phyloP scores from a whole-genome alignment of 2,797 vertebrate genomes.

The Pseudochirops cupreus region DNA sequence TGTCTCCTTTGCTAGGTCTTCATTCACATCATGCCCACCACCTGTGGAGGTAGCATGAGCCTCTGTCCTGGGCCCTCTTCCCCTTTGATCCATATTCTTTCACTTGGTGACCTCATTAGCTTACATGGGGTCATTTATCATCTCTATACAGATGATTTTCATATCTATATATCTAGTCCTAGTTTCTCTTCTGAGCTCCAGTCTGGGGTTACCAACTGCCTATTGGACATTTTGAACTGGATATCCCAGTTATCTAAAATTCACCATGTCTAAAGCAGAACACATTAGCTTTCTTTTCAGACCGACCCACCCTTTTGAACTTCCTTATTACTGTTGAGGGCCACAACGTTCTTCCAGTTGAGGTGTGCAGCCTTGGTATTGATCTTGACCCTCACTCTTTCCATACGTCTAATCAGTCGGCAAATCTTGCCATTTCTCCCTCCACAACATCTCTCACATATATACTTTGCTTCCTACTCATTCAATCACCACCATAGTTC shows the following conservation, averaged over 20 bases:
- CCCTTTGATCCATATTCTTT: not conserved
- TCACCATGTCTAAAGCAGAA: not conserved
- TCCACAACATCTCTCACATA: not conserved
- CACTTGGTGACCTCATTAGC: not conserved
- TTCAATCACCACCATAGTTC: not conserved
- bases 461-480: not conserved
- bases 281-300: not conserved
- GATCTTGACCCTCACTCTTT: not conserved
- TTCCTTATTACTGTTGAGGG: not conserved
- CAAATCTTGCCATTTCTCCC: not conserved
- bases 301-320: not conserved
- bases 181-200: not conserved
- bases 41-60: not conserved
- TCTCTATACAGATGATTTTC: not conserved
- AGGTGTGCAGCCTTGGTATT: not conserved
- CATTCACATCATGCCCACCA: not conserved
- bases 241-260: not conserved
- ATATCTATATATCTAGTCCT: not conserved
- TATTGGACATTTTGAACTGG: not conserved
- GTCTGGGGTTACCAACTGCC: not conserved
- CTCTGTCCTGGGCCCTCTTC: not conserved
- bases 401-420: not conserved
- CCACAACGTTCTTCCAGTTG: not conserved
- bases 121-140: not conserved
- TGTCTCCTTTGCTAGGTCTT: not conserved